Evolutionary conservation across 2,888 invertebrate genomes (phyloP), one percentile per base, ranked within the genome.

Genomic region (Pocota personata): DNA sequence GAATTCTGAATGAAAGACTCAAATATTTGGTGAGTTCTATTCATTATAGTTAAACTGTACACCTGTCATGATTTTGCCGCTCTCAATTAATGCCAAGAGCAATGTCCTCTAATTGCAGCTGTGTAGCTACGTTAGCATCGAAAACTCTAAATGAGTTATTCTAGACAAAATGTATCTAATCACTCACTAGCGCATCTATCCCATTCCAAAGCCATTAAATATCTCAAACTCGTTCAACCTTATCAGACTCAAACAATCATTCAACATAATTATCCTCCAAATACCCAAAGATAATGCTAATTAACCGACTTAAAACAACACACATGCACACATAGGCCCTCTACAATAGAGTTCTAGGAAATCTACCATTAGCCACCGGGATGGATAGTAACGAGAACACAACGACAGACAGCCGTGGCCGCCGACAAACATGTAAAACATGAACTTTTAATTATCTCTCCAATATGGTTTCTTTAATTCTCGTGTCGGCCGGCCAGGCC

Each of bases 391-490:
- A n/a, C 27, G 32, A 46, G 16, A 52, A 55, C 19, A 60, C 37
- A 30, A 43, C 40, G 10, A 67, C 35, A 30, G 12, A 62, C 14
- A 43, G 35, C 30, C 50, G 43, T 77, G 30, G 30, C 58, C 72
- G 72, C 78, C 66, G 62, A 67, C 72, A 73, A 60, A 67, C 78
- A 73, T 78, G 78, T 78, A 46, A 60, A 73, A 77, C 82, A 78
- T 83, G 82, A 83, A 83, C 82, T 83, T 83, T 83, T 83, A 83
- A 83, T 83, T 83, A 83, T 78, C 77, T 78, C 77, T 35, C 30
- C 52, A 73, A 60, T 77, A 72, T 19, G 43, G 71, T 64, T n/a
- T 71, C 64, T 58, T 46, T 52, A 40, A 69, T 64, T 57, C 69
- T 46, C 14, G 24, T 24, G 24, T 24, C 24, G 24, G 24, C 24